Evolutionary conservation across 2,888 invertebrate genomes (phyloP).

Genomic region (Leucoptera coffeella): DNA sequence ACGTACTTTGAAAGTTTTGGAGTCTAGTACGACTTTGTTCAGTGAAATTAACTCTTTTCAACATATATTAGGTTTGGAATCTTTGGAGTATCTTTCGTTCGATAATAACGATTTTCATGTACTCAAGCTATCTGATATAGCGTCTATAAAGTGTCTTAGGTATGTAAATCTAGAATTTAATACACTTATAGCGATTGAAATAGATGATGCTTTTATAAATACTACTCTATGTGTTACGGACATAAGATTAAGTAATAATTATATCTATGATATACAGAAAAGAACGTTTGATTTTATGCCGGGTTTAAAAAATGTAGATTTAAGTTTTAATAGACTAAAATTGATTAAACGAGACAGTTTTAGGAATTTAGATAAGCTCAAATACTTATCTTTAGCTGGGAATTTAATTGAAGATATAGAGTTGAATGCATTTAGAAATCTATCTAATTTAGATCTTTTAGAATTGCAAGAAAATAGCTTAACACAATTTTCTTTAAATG

Average conservation of each 20-base stretch:
- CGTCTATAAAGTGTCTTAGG: constrained; percentile 61
- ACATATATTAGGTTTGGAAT: constrained; percentile 65
- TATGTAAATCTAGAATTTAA: constrained; percentile 86
- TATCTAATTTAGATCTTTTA: constrained; percentile 69
- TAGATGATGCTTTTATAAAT: constrained; percentile 58
- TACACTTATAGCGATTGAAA: constrained; percentile 64
- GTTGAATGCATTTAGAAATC: constrained; percentile 65
- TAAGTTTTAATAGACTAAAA: constrained; percentile 75
- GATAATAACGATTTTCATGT: constrained; percentile 83
- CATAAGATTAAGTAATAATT: constrained; percentile 77
- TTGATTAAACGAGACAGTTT: too few relatives aligned
- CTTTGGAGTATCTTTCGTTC: constrained; percentile 75
- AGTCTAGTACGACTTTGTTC: constrained; percentile 80
- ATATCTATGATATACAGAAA: constrained; percentile 60
- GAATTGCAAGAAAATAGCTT: constrained; percentile 78
- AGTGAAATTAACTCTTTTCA: constrained; percentile 73
- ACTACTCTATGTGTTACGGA: constrained; percentile 69
- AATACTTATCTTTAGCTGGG: constrained; percentile 76
- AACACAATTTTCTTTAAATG: constrained; percentile 59
- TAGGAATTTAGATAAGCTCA: constrained; percentile 68
- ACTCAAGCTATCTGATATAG: constrained; percentile 65
- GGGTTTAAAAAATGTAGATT: constrained; percentile 69
- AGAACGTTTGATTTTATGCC: constrained; percentile 67
- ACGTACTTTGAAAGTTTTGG: constrained; percentile 71
- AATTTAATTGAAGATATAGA: constrained; percentile 73